Evolutionary conservation across 2,888 invertebrate species (phyloP).

Genomic region (Corbicula japonica): DNA sequence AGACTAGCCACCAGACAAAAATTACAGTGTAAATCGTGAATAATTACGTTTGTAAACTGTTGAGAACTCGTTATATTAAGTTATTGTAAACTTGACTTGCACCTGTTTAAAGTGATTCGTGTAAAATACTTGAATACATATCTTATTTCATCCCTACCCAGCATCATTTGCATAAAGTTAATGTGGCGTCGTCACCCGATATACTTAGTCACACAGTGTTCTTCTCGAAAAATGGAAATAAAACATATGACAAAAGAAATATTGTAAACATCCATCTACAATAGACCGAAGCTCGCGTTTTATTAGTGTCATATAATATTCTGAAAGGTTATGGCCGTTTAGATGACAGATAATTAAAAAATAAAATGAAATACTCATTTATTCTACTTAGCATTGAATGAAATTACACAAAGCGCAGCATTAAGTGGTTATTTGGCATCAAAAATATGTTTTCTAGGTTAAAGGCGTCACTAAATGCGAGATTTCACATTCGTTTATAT

Average conservation of each 20-base stretch:
- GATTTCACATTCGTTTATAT: too few species aligned
- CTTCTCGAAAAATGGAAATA: constrained; percentile 23
- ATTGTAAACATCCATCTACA: constrained; percentile 19
- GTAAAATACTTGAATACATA: not conserved
- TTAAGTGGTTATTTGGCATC: too few species aligned
- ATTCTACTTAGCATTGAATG: too few species aligned
- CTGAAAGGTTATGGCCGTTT: constrained; percentile 21
- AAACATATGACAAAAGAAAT: constrained; percentile 26
- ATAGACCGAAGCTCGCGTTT: constrained; percentile 7
- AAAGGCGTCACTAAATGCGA: too few species aligned
- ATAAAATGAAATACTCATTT: constrained; percentile 9
- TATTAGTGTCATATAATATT: constrained; percentile 29
- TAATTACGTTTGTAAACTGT: too few species aligned
- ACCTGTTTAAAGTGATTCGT: constrained; percentile 2
- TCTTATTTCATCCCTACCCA: not conserved
- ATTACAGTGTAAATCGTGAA: too few species aligned
- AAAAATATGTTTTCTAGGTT: too few species aligned
- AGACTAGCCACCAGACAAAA: too few species aligned
- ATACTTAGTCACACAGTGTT: constrained; percentile 9
- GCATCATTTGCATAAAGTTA: constrained; percentile 28
- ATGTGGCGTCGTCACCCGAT: constrained; percentile 25
- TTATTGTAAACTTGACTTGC: too few species aligned
- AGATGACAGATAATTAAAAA: constrained; percentile 38
- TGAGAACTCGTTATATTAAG: too few species aligned
- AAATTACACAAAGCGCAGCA: too few species aligned